Base-by-base conservation (phyloP, 2,888 invertebrate species). In the Chloroclysta siterata region DNA sequence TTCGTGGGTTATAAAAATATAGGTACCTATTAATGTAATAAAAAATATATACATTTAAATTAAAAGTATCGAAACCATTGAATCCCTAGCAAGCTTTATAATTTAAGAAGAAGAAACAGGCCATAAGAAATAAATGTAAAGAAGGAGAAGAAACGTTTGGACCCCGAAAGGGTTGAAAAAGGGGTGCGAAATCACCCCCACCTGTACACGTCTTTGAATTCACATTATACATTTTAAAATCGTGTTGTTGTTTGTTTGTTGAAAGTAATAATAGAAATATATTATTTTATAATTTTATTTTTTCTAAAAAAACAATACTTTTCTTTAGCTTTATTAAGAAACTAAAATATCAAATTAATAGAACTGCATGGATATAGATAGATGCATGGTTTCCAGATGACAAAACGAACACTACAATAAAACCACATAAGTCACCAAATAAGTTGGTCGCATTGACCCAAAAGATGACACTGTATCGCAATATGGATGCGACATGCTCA, bases 71-170 rank as follows among this genome's bases (percentile, higher is more conserved):
- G 90, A 91, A 72, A 78, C 69, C 5, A 10, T 66, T 74, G 2
- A 42, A 62, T 78, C 85, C 76, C 65, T 71, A 73, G 66, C 66
- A 76, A 86, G 81, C 86, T 93, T 91, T 91, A 93, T 92, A 93
- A 93, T 93, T 93, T 93, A 93, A 92, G 92, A 93, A 93, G 93
- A 93, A 93, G 93, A 92, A 93, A 93, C 93, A 93, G 91, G 90
- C 91, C 90, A 93, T 93, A 93, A 93, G 92, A 93, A 93, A 93
- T 93, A 93, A 93, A 92, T 93, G 92, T 90, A 93, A 93, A 93
- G 93, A 90, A 89, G 85, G 89, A 89, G 89, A 92, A 93, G 91
- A 92, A 91, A 88, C 89, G 90, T 85, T 88, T 83, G 88, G 87
- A 88, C 87, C 87, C 84, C 90, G 87, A 91, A 93, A 93, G 93